These are phyloP conservation scores for Oreonectes daqikongensis DNA, from an alignment of 2,797 vertebrate genomes.

Conservation along the genomic window DNA sequence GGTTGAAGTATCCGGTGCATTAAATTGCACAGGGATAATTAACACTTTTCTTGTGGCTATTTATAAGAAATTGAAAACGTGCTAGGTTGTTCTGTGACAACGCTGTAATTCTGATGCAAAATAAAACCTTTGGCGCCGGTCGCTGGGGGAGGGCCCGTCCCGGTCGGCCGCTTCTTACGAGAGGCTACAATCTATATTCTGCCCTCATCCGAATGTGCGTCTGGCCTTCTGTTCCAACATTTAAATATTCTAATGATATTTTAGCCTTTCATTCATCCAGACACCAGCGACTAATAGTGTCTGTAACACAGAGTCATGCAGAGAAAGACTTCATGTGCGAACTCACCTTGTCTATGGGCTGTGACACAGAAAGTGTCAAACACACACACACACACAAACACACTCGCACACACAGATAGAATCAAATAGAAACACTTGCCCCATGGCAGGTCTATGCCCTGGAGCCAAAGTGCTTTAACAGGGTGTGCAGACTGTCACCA, in stretches of 20 bases:
- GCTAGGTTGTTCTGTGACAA: conserved; percentile 92
- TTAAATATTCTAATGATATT: conserved; percentile 43
- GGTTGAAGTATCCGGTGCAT: conserved; percentile 99
- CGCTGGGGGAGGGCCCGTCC: neutral
- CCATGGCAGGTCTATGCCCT: conserved; percentile 44
- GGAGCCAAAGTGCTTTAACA: conserved; percentile 48
- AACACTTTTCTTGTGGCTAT: conserved; percentile 99
- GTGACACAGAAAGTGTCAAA: conserved; percentile 48
- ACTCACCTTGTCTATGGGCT: conserved; percentile 66
- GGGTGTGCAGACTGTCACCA: conserved; percentile 65
- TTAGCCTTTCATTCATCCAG: conserved; percentile 41
- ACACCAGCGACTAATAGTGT: conserved; percentile 45
- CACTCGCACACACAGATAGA: conserved; percentile 2
- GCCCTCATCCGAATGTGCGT: neutral
- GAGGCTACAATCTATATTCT: neutral
- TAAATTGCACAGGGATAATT: conserved; percentile 99
- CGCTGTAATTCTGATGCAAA: conserved; percentile 83
- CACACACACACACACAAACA: conserved; percentile 9
- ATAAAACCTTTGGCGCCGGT: conserved; percentile 77
- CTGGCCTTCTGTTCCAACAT: conserved; percentile 21
- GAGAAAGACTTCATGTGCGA: conserved; percentile 31
- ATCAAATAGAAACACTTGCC: conserved; percentile 50
- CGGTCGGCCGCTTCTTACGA: neutral
- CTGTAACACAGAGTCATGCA: neutral
- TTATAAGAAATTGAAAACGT: conserved; percentile 98